phyloP scores from a whole-genome alignment of 2,888 invertebrate species.

The Hydrotaea cyrtoneurina region DNA sequence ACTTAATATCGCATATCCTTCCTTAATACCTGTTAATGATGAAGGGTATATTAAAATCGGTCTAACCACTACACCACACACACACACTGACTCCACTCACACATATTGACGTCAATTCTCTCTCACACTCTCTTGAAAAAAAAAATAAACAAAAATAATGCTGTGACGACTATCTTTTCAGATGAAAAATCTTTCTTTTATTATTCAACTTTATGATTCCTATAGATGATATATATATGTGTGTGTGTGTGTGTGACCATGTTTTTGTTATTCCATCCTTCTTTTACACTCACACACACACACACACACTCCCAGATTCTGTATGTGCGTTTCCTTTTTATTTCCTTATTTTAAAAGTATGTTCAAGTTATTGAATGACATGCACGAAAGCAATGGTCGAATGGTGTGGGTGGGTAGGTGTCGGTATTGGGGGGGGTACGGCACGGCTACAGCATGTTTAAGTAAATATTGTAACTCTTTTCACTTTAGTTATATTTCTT shows the following conservation, averaged over 20 bases:
- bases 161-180: slow-evolving; percentile 49
- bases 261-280: slow-evolving; percentile 20
- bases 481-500: slow-evolving; percentile 18
- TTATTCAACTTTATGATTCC: slow-evolving; percentile 60
- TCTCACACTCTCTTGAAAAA: neutral
- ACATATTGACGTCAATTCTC: too few species aligned
- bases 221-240: slow-evolving; percentile 10
- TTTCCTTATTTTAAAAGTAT: slow-evolving; percentile 51
- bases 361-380: slow-evolving; percentile 62
- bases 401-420: slow-evolving; percentile 10
- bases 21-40: slow-evolving; percentile 2
- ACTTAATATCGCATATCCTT: too few species aligned
- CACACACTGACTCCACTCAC: neutral
- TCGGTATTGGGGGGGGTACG: neutral
- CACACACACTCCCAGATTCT: neutral
- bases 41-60: slow-evolving; percentile 20
- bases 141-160: slow-evolving; percentile 21
- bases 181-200: slow-evolving; percentile 61
- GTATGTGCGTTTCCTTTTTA: slow-evolving; percentile 18
- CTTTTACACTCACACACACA: neutral
- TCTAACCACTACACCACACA: neutral
- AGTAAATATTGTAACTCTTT: slow-evolving; percentile 66
- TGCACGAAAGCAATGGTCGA: neutral
- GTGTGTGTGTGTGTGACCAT: slow-evolving; percentile 46
- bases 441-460: slow-evolving; percentile 46